These are phyloP conservation scores for Empidonax traillii DNA, from an alignment of 2,113 vertebrate species.

Conservation along the genomic window DNA sequence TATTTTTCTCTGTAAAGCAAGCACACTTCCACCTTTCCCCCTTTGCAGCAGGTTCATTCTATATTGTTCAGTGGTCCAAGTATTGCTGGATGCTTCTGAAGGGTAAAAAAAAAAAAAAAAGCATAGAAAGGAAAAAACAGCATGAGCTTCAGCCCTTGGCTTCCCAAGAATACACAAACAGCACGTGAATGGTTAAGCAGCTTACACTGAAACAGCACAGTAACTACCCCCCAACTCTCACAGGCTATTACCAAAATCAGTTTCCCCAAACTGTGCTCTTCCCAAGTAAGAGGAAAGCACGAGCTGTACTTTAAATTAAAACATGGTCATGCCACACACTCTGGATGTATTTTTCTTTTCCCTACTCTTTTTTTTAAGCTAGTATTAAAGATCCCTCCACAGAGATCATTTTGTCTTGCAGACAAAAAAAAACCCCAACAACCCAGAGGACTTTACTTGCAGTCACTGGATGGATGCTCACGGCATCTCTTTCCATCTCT, in stretches of 20 bases:
- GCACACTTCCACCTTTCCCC: neutral
- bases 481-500: neutral
- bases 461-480: neutral
- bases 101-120: neutral
- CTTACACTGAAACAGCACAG: neutral
- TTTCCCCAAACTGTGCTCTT: neutral
- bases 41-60: neutral
- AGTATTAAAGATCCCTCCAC: neutral
- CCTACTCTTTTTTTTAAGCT: neutral
- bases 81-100: neutral
- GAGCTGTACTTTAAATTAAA: neutral
- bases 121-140: neutral
- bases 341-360: neutral
- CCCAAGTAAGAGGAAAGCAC: neutral
- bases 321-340: neutral
- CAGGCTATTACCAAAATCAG: neutral
- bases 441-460: neutral
- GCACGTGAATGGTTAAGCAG: neutral
- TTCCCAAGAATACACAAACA: neutral
- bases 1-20: neutral
- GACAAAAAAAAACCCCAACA: neutral
- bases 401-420: neutral
- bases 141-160: fast-evolving
- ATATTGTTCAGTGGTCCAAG: fast-evolving
- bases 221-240: neutral